phyloP scores from a whole-genome alignment of 2,113 vertebrate species.

The Alethe castanea region DNA sequence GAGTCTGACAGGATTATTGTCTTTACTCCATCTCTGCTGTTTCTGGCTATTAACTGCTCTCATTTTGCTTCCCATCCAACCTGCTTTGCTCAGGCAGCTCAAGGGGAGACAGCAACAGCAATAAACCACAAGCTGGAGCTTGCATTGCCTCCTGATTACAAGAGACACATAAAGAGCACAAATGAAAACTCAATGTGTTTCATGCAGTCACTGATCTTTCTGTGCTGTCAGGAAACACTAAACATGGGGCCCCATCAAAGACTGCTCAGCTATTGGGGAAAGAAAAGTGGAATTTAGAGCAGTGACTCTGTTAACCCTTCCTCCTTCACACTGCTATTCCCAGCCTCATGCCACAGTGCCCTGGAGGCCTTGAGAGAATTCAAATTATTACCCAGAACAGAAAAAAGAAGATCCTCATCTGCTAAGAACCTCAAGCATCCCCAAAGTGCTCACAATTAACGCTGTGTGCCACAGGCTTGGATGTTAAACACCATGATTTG shows the following conservation, averaged over 20 bases:
- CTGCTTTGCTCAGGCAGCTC: constrained; percentile 20
- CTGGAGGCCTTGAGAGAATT: not conserved
- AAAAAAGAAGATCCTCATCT: not conserved
- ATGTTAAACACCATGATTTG: not conserved
- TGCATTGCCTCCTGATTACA: not conserved
- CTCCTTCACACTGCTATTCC: not conserved
- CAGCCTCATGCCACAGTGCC: not conserved
- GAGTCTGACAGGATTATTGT: constrained; percentile 23
- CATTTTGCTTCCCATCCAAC: constrained; percentile 13
- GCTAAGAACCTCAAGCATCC: not conserved
- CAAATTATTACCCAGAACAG: not conserved
- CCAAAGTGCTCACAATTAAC: not conserved
- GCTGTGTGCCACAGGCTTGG: not conserved
- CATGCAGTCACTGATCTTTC: not conserved
- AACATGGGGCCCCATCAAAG: not conserved
- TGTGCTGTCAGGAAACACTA: not conserved
- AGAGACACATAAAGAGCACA: constrained; percentile 18
- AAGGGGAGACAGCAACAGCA: constrained; percentile 19
- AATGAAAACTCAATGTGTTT: not conserved
- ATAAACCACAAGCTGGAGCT: constrained; percentile 11
- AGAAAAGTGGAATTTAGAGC: not conserved
- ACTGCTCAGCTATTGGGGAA: accelerated
- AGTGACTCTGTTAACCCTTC: constrained; percentile 14
- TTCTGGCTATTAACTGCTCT: constrained; percentile 16
- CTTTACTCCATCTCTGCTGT: constrained; percentile 25